Conservation (phyloP, 2,888 invertebrate genomes). For the Leptarthrus brevirostris region DNA sequence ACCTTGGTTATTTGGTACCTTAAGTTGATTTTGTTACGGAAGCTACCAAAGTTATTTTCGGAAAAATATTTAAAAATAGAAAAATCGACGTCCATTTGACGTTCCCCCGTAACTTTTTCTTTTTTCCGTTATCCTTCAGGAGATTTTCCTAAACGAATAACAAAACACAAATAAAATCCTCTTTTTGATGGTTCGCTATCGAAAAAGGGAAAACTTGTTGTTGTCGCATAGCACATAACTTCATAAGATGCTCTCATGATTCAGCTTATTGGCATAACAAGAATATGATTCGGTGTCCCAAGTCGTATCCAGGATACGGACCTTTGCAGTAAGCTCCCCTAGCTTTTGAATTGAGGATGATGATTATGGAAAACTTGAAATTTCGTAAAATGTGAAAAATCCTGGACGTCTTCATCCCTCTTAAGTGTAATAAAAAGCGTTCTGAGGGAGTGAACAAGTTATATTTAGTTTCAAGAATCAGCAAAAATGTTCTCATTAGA, state of each 20-base stretch:
- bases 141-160: slow-evolving; percentile 25
- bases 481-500: slow-evolving; percentile 14
- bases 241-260: slow-evolving; percentile 40
- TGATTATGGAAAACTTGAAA: slow-evolving; percentile 22
- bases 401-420: background rate
- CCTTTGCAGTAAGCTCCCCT: slow-evolving; percentile 3
- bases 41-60: too few species aligned
- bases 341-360: background rate
- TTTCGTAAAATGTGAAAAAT: slow-evolving; percentile 30
- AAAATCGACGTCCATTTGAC: too few species aligned
- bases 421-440: slow-evolving; percentile 10
- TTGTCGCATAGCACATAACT: slow-evolving; percentile 24
- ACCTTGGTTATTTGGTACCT: too few species aligned
- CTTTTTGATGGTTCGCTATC: background rate
- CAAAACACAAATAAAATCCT: slow-evolving; percentile 27
- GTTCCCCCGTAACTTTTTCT: slow-evolving; percentile 24
- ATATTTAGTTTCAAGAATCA: background rate
- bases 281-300: slow-evolving; percentile 28
- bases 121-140: background rate
- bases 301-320: slow-evolving; percentile 30
- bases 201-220: slow-evolving; percentile 37
- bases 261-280: slow-evolving; percentile 47
- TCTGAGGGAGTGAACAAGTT: slow-evolving; percentile 4
- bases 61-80: too few species aligned
- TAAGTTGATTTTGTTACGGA: too few species aligned